phyloP scores from a whole-genome alignment of 2,888 invertebrate species.

The Cyclophora albipunctata region DNA sequence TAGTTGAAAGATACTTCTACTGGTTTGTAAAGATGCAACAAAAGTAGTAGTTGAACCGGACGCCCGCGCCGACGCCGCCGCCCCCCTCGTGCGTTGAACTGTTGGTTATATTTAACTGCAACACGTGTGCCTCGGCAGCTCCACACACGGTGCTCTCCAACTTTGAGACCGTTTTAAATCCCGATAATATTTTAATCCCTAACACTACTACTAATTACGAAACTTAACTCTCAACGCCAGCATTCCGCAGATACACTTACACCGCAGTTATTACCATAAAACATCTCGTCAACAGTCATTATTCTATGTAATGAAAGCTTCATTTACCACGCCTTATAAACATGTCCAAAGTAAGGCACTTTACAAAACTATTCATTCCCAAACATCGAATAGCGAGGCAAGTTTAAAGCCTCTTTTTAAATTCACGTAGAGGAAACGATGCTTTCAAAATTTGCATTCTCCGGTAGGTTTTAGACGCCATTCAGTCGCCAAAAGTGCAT shows the following conservation, averaged over 20 bases:
- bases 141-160: constrained; percentile 48
- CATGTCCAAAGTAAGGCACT: constrained; percentile 17
- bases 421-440: constrained; percentile 31
- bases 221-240: background rate
- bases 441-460: constrained; percentile 43
- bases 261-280: no score
- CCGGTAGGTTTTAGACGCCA: constrained; percentile 32
- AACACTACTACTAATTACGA: constrained; percentile 2
- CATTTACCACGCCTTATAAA: constrained; percentile 13
- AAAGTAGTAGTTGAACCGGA: constrained; percentile 26
- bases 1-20: background rate
- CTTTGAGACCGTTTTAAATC: constrained; percentile 42
- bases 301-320: constrained; percentile 11
- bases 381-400: constrained; percentile 24
- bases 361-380: constrained; percentile 27
- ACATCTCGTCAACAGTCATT: background rate
- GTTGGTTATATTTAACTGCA: constrained; percentile 70
- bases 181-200: constrained; percentile 24
- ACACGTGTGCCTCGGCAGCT: constrained; percentile 57
- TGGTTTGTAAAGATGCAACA: constrained; percentile 2
- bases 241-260: no score
- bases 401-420: constrained; percentile 34
- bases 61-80: constrained; percentile 27
- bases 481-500: constrained; percentile 41
- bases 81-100: constrained; percentile 67